Conservation (phyloP, 1,140 invertebrate species). For the Magallana ariakensis region DNA sequence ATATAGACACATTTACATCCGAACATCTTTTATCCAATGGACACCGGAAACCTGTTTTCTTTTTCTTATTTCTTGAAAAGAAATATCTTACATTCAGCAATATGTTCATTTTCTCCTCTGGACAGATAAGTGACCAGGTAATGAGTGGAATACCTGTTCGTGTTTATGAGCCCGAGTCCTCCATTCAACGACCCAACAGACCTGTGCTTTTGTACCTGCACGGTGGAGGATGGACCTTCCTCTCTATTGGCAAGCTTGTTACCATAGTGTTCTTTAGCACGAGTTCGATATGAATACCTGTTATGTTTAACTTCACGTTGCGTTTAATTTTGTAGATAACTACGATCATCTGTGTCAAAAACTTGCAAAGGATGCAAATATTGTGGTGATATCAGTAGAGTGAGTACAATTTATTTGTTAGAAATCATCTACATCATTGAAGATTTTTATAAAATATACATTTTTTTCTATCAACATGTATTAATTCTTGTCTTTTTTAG, state of each 20-base stretch:
- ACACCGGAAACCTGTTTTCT: no score
- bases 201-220: constrained; percentile 21
- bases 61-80: no score
- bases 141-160: constrained; percentile 7
- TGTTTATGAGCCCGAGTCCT: not conserved
- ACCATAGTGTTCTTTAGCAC: not conserved
- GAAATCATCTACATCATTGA: no score
- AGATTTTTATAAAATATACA: no score
- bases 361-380: constrained; percentile 58
- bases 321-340: not conserved
- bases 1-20: no score
- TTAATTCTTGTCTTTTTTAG: constrained; percentile 35
- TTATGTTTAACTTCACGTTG: not conserved
- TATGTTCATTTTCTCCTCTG: no score
- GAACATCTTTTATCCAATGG: no score
- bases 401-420: constrained; percentile 49
- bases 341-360: constrained; percentile 63
- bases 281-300: not conserved
- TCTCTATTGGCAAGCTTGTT: not conserved
- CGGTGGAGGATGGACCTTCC: constrained; percentile 19
- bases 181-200: not conserved
- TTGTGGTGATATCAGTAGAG: constrained; percentile 62
- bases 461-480: not conserved
- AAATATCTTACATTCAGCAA: no score
- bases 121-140: not conserved